Evolutionary conservation across 2,113 vertebrate species (phyloP).

Genomic region (Montifringilla adamsi): DNA sequence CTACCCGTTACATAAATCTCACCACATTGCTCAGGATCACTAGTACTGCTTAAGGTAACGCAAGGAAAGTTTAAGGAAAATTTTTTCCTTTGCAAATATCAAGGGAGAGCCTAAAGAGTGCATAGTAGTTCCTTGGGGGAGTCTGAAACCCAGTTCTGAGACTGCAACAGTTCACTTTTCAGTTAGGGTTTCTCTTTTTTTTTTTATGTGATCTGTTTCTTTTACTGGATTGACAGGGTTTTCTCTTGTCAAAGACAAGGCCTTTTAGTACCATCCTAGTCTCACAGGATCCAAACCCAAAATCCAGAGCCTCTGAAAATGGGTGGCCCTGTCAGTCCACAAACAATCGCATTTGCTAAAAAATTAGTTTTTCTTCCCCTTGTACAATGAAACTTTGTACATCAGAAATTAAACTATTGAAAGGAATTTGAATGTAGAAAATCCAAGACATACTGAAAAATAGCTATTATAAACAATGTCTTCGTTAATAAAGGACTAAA

Average conservation of each 20-base stretch:
- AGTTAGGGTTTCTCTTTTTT: not conserved
- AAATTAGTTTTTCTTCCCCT: not conserved
- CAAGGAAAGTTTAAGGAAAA: not conserved
- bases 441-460: conserved; percentile 37
- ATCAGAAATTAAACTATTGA: conserved; percentile 16
- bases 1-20: not conserved
- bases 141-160: not conserved
- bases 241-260: not conserved
- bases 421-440: not conserved
- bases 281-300: not conserved
- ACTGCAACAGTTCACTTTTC: not conserved
- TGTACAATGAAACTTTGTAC: not conserved
- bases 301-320: not conserved
- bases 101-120: not conserved
- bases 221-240: not conserved
- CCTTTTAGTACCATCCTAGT: not conserved
- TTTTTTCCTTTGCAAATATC: not conserved
- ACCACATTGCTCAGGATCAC: not conserved
- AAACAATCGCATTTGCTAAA: conserved; percentile 1
- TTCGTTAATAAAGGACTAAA: conserved; percentile 15
- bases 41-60: not conserved
- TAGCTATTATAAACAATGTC: conserved; percentile 19
- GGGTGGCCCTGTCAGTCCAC: conserved; percentile 9
- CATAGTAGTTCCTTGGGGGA: not conserved
- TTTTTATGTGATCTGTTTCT: not conserved